phyloP scores from a whole-genome alignment of 2,888 invertebrate species.

The Griposia aprilina region DNA sequence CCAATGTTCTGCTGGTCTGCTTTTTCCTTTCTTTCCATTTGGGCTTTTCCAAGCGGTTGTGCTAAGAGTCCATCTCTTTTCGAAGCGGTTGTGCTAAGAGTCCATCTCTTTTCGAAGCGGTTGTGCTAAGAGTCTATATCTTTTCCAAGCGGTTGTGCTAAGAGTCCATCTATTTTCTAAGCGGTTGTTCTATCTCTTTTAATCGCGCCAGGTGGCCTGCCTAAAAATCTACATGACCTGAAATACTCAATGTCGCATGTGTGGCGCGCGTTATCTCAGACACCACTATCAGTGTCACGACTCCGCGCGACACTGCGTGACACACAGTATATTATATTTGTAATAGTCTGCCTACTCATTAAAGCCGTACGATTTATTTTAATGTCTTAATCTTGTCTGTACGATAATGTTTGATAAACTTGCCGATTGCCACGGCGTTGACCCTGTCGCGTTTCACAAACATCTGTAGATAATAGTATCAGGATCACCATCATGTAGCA shows the following conservation, averaged over 20 bases:
- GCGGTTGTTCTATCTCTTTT: background rate
- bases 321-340: background rate
- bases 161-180: background rate
- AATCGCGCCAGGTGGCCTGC: background rate
- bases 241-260: background rate
- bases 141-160: background rate
- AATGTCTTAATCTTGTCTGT: constrained; percentile 8
- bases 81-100: background rate
- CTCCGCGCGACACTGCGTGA: constrained; percentile 4
- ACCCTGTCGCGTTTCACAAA: background rate
- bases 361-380: constrained; percentile 2
- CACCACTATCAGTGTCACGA: constrained; percentile 18
- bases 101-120: background rate
- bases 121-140: too few relatives aligned
- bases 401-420: constrained; percentile 29
- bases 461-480: too few relatives aligned
- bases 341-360: constrained; percentile 1
- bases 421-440: constrained; percentile 6
- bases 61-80: too few relatives aligned
- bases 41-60: background rate
- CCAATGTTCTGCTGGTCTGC: background rate
- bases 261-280: constrained; percentile 8
- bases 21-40: background rate
- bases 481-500: background rate
- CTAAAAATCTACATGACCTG: too few relatives aligned